These are phyloP conservation scores for Odontomachus brunneus DNA, from an alignment of 1,140 invertebrate species.

Conservation along the genomic window DNA sequence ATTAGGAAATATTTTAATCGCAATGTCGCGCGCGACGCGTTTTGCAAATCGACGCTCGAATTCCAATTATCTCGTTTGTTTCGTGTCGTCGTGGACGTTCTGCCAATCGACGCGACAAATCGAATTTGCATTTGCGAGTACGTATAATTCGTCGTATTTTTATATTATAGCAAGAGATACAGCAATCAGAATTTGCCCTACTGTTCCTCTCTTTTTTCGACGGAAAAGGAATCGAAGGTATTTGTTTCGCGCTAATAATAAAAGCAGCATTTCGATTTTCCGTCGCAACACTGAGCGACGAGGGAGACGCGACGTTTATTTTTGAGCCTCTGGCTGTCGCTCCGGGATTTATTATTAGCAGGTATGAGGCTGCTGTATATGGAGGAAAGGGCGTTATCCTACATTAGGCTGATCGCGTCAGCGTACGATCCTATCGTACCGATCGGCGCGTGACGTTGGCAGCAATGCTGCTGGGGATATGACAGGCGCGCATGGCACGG, in stretches of 20 bases:
- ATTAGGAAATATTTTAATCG: conserved; percentile 37
- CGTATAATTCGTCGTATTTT: no score
- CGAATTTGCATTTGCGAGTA: not conserved
- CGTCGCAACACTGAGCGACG: no score
- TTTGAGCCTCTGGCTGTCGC: not conserved
- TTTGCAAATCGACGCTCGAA: not conserved
- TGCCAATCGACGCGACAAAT: not conserved
- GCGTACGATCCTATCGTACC: conserved; percentile 71
- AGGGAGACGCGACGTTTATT: not conserved
- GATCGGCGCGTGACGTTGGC: conserved; percentile 77
- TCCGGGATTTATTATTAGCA: conserved; percentile 25
- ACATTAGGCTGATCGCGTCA: conserved; percentile 70
- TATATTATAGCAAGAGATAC: no score
- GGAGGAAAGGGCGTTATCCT: conserved; percentile 52
- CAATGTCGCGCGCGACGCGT: not conserved
- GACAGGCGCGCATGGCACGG: conserved; percentile 84
- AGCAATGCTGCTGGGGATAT: conserved; percentile 84
- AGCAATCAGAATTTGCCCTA: no score
- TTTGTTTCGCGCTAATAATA: no score
- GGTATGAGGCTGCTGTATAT: conserved; percentile 3
- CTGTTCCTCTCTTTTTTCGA: no score
- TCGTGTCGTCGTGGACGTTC: not conserved
- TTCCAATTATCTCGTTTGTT: not conserved
- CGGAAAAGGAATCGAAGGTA: no score
- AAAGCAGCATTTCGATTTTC: no score